phyloP scores from a whole-genome alignment of 2,888 invertebrate genomes.

The Eudasyphora cyanicolor region DNA sequence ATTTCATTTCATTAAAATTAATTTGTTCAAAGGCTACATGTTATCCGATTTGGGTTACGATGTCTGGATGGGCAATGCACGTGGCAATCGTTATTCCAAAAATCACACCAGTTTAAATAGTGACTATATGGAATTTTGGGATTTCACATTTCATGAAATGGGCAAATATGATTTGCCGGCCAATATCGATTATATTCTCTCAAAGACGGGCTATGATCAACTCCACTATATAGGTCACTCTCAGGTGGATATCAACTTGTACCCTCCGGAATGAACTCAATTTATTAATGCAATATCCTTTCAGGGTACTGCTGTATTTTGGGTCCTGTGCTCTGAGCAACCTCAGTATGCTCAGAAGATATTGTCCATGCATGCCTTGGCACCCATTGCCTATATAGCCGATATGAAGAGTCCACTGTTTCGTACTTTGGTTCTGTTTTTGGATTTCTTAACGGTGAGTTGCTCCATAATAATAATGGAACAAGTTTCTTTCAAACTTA shows the following conservation, averaged over 20 bases:
- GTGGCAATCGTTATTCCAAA: constrained; percentile 79
- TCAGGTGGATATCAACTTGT: constrained; percentile 78
- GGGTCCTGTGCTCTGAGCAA: constrained; percentile 81
- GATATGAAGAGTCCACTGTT: constrained; percentile 80
- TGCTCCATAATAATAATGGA: too few species aligned
- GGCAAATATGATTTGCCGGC: constrained; percentile 89
- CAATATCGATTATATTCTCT: constrained; percentile 87
- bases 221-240: constrained; percentile 92
- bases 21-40: constrained; percentile 76
- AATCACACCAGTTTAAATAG: constrained; percentile 78
- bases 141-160: constrained; percentile 87
- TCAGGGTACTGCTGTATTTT: constrained; percentile 83
- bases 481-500: too few species aligned
- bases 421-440: constrained; percentile 76
- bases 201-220: constrained; percentile 82
- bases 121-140: constrained; percentile 82
- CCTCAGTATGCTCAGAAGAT: constrained; percentile 82
- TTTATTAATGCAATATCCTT: neutral
- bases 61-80: constrained; percentile 80
- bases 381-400: constrained; percentile 82
- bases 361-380: constrained; percentile 81
- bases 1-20: too few species aligned
- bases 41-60: constrained; percentile 79
- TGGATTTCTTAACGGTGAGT: constrained; percentile 78
- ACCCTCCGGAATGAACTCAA: too few species aligned